Evolutionary conservation across 2,113 vertebrate genomes (phyloP), one percentile per base, ranked within the genome.

Genomic region (Laticauda colubrina): DNA sequence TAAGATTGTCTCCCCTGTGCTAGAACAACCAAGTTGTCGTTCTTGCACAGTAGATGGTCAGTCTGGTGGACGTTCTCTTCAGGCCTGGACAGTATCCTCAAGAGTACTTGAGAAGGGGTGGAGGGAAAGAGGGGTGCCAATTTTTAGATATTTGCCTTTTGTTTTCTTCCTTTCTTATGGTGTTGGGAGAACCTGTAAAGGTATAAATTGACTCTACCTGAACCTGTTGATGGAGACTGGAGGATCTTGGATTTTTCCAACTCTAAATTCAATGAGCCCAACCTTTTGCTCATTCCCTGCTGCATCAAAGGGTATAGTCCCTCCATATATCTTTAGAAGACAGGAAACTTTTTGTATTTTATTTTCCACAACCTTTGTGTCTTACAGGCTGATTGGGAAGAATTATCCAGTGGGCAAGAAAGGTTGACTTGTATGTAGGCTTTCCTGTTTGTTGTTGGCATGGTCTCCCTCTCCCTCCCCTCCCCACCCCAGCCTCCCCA

Each of bases 381-480:
- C 92, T 93, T 87, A 93, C 21, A 24, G 51, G 55, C 45, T 88
- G 91, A 59, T 29, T 53, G 92, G 88, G 43, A 87, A 57, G 89
- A 85, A 43, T 8, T 7, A 39, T 14, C 53, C 59, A 61, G 56
- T 61, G 88, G 61, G 3, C 21, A 18, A 91, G 51, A 34, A 85
- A 92, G 21, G 56, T 55, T 75, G 34, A 89, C 23, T 59, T 91
- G 87, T 69, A 39, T 91, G 87, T 69, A 39, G 14, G 26, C 7
- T 51, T 56, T 85, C 51, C 24, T 69, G 9, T 85, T 5, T 69
- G n/a, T 61, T 15, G 69, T 94, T 18, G 20, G 85, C 81, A 88
- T 90, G 20, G 92, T 93, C 89, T 54, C 2, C 9, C 64, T 29
- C 15, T 1, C n/a, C 69, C 69, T 5, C 0, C 64, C 64, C 14